Conservation (phyloP, 1,140 invertebrate genomes). For the Xylocopa sonorina region DNA sequence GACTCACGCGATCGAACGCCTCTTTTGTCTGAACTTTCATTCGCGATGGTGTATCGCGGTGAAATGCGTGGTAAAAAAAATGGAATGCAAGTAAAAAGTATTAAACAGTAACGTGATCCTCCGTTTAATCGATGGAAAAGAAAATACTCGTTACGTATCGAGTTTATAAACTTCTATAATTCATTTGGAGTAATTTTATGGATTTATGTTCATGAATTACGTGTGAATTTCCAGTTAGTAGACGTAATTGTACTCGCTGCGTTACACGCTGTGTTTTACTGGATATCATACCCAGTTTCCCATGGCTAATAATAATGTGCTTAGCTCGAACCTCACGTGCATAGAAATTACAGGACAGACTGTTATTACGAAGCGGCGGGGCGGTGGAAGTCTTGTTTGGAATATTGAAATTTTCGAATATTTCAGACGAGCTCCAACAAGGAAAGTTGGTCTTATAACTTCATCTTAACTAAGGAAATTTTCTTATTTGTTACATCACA, state of each 20-base stretch:
- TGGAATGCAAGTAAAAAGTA: background rate
- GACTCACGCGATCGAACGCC: constrained; percentile 5
- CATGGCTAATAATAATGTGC: background rate
- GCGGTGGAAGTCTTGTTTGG: background rate
- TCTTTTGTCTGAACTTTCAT: background rate
- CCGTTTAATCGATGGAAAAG: background rate
- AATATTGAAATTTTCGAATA: too few species aligned
- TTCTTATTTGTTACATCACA: too few species aligned
- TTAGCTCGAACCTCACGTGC: background rate
- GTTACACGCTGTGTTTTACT: background rate
- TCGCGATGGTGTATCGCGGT: background rate
- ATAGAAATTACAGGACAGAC: background rate
- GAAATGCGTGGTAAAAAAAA: background rate
- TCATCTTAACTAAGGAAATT: too few species aligned
- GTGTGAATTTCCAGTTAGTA: background rate
- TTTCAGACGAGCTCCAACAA: too few species aligned
- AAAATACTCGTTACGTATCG: too few species aligned
- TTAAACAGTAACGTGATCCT: background rate
- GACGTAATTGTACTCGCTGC: background rate
- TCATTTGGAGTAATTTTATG: background rate
- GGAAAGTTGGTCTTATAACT: too few species aligned
- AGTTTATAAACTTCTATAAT: too few species aligned
- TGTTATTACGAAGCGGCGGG: background rate
- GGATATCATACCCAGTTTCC: background rate
- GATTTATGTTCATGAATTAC: background rate